Evolutionary conservation across 2,888 invertebrate genomes (phyloP).

Genomic region (Deroplatys truncata): DNA sequence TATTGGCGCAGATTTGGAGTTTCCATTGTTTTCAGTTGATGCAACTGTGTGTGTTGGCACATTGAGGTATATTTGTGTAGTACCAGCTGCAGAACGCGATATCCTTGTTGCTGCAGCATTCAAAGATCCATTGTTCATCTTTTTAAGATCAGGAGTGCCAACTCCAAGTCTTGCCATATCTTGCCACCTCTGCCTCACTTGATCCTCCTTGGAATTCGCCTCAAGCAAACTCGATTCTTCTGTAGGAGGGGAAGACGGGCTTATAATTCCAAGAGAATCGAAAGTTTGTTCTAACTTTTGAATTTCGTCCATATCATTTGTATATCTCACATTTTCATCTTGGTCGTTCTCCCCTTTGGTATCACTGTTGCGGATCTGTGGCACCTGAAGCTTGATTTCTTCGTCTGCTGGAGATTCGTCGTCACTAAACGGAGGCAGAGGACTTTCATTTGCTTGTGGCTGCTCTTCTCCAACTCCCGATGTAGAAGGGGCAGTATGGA

Average conservation of each 20-base stretch:
- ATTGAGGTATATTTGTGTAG: neutral
- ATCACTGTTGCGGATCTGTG: neutral
- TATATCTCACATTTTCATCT: neutral
- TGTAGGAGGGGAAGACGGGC: neutral
- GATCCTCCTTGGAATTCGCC: neutral
- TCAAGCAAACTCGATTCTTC: neutral
- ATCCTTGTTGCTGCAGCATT: neutral
- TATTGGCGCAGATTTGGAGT: neutral
- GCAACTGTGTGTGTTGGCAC: neutral
- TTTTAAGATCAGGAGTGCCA: neutral
- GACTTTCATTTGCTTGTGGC: neutral
- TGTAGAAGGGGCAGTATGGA: neutral
- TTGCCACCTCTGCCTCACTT: neutral
- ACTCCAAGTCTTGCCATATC: neutral
- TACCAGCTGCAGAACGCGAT: neutral
- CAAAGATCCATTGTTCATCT: neutral
- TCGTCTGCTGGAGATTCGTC: neutral
- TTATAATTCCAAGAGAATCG: neutral
- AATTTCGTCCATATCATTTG: neutral
- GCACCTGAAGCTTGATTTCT: neutral
- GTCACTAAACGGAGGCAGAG: neutral
- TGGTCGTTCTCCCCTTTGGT: no score
- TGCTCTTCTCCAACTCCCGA: neutral
- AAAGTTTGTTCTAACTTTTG: conserved; percentile 2
- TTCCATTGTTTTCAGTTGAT: neutral